Conservation (phyloP, 2,113 vertebrate species). For the Spheniscus mendiculus region DNA sequence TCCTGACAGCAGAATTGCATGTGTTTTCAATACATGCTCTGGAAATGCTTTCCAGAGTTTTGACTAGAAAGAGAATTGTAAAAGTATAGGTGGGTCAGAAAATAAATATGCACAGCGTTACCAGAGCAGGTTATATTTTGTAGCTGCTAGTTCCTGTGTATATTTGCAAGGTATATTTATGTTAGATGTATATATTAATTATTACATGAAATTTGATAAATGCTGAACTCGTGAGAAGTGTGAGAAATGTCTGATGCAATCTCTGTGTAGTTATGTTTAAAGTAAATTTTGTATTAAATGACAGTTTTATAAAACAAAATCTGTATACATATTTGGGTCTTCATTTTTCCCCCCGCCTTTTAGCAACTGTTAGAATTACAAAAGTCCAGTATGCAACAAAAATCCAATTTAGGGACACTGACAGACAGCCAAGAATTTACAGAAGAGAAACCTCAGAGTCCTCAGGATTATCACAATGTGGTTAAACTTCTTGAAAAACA, state of each 20-base stretch:
- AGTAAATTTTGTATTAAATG: background rate
- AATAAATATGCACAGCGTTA: background rate
- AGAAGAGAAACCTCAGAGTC: conserved; percentile 58
- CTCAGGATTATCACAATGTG: conserved; percentile 76
- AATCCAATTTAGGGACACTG: conserved; percentile 75
- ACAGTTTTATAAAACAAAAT: background rate
- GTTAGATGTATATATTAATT: background rate
- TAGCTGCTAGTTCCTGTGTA: background rate
- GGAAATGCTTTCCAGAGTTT: background rate
- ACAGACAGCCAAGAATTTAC: conserved; percentile 73
- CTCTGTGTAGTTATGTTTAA: background rate
- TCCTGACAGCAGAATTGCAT: background rate
- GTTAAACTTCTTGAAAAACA: conserved; percentile 84
- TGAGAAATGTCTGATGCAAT: background rate
- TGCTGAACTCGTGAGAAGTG: background rate
- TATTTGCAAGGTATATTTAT: background rate
- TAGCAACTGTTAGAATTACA: conserved; percentile 81
- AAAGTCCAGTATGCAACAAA: conserved; percentile 73
- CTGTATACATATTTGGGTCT: background rate
- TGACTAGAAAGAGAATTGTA: background rate
- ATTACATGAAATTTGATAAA: background rate
- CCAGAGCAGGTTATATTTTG: background rate
- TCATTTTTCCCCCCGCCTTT: background rate
- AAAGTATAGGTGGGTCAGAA: background rate
- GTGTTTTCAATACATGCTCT: background rate